Conservation (phyloP, 2,797 vertebrate species). For the Nannoperca obscura region DNA sequence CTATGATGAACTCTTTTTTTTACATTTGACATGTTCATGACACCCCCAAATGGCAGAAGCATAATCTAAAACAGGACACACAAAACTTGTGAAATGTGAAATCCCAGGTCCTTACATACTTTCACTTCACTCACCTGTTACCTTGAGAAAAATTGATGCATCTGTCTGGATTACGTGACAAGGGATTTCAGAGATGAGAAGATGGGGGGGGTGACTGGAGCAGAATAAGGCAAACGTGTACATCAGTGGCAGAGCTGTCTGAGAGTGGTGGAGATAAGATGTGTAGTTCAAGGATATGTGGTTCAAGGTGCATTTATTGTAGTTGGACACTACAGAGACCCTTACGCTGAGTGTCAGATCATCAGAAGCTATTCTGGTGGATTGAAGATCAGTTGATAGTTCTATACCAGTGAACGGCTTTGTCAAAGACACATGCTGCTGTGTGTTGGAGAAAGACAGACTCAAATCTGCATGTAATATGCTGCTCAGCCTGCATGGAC, state of each 20-base stretch:
- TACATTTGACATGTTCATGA: background rate
- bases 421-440: constrained; percentile 44
- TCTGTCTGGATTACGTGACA: constrained; percentile 48
- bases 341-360: constrained; percentile 56
- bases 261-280: constrained; percentile 46
- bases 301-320: constrained; percentile 65
- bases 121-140: constrained; percentile 11
- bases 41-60: background rate
- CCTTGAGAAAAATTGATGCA: constrained; percentile 24
- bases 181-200: constrained; percentile 54
- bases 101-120: background rate
- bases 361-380: constrained; percentile 51
- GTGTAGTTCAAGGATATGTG: constrained; percentile 47
- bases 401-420: constrained; percentile 47
- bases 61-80: background rate
- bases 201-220: background rate
- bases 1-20: background rate
- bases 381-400: constrained; percentile 65
- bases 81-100: background rate
- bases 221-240: constrained; percentile 32
- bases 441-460: constrained; percentile 27
- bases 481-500: constrained; percentile 1
- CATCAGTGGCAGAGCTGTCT: constrained; percentile 35
- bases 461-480: constrained; percentile 52
- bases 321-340: constrained; percentile 45